A percentile compares a stretch with the other conserved stretches of the same genome.
These are phyloP conservation scores for Neostethus bicornis DNA, from an alignment of 2,797 vertebrate genomes.

Conservation along the genomic window DNA sequence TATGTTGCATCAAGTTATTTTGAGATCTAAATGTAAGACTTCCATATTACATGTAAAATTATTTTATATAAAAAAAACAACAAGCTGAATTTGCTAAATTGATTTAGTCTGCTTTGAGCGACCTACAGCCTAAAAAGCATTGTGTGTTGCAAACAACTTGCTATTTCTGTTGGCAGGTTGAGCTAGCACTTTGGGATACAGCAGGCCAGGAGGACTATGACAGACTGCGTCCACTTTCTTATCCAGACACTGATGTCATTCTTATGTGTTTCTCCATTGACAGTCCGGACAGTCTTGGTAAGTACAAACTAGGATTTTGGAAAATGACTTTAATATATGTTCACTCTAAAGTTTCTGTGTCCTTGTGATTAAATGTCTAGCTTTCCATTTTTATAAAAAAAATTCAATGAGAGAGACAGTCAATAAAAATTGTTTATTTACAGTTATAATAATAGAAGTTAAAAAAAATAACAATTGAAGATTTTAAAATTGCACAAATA, in stretches of 20 bases:
- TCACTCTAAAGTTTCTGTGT: not conserved
- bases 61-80: not conserved
- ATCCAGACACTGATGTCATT: conserved; percentile 90
- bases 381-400: not conserved
- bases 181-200: conserved; percentile 89
- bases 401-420: not conserved
- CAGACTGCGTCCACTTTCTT: conserved; percentile 86
- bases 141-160: not conserved
- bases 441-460: not conserved
- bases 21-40: not conserved
- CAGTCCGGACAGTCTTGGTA: conserved; percentile 89
- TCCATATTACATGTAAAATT: conserved; percentile 2
- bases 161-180: conserved; percentile 76
- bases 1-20: not conserved
- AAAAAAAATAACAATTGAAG: not conserved
- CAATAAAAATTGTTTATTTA: not conserved
- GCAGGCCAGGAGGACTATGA: conserved; percentile 90
- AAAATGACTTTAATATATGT: not conserved
- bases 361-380: not conserved
- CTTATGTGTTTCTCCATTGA: conserved; percentile 92
- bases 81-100: not conserved
- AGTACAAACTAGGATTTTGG: conserved; percentile 31
- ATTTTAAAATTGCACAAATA: not conserved
- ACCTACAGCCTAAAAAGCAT: not conserved
- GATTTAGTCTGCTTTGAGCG: too few species aligned